Evolutionary conservation across 2,888 invertebrate species (phyloP), one percentile per base, ranked within the genome.

Genomic region (Perizoma affinitatum): DNA sequence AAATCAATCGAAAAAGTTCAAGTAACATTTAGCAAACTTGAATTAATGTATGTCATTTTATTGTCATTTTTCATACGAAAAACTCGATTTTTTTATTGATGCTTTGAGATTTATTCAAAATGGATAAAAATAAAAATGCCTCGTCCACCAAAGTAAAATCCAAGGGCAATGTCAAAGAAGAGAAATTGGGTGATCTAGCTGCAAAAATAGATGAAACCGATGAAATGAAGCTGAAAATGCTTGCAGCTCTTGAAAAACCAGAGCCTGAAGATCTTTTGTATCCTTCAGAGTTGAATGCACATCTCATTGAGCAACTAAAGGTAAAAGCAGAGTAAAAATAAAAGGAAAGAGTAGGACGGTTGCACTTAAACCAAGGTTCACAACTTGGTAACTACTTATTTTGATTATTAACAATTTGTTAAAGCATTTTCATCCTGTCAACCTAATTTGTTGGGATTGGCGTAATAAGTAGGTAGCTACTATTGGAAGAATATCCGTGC

Each of bases 201-300:
- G 68, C 67, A 38, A 91, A 91, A 82, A 87, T 92, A n/a, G 92
- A 91, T 22, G 90, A 90, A 71, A 92, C 90, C 0, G 92, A 92
- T 60, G 92, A 92, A 71, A 91, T 91, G 90, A 92, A 92, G 67
- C 67, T 92, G 0, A 92, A 90, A 80, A 87, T 92, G 87, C 70
- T 92, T 10, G 86, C 81, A 6, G 80, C 78, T 5, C 69, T 88
- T 9, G 87, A 84, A 11, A 86, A 84, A 43, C 82, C 87, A 0
- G 87, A 88, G 4, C 74, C 88, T 8, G 89, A 90, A 9, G 92
- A 94, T 74, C 75, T 91, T 38, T 73, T 94, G 43, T 94, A 94
- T 76, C 94, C 95, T 0, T 87, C 94, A 43, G 94, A 95, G 76
- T 73, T 95, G n/a, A 95, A 94, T 78, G 85, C 87, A 40, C 94